A percentile compares a stretch with the other conserved stretches of the same genome.
phyloP scores from a whole-genome alignment of 2,113 vertebrate species.

The Cariama cristata region DNA sequence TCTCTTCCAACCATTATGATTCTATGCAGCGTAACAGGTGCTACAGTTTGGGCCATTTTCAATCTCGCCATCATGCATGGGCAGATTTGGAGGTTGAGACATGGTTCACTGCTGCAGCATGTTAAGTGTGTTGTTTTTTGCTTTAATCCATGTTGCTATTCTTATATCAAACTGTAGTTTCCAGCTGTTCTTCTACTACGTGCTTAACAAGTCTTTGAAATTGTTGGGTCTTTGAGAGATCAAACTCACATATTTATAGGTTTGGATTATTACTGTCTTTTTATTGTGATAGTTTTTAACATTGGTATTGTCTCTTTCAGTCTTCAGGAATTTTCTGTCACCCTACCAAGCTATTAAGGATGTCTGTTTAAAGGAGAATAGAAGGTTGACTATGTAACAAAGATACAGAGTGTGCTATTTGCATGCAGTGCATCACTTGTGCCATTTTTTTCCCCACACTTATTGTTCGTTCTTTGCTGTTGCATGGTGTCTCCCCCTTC shows the following conservation, averaged over 20 bases:
- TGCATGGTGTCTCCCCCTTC: neutral
- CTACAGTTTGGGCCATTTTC: neutral
- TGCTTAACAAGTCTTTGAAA: neutral
- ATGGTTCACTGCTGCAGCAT: neutral
- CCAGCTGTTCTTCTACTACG: neutral
- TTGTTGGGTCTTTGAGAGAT: neutral
- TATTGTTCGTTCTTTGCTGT: neutral
- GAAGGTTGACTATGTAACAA: neutral
- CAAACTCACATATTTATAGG: neutral
- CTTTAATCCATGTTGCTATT: neutral
- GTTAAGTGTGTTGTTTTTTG: neutral
- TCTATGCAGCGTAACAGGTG: neutral
- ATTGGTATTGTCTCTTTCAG: neutral
- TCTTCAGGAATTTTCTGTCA: neutral
- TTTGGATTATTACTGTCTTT: neutral
- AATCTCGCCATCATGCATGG: accelerated
- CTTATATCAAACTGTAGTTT: neutral
- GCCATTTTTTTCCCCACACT: neutral
- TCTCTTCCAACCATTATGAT: too few species aligned
- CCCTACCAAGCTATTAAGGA: neutral
- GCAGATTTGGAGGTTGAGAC: neutral
- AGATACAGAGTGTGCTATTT: neutral
- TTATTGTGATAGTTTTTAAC: neutral
- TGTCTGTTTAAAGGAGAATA: neutral
- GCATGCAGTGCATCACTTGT: neutral